Evolutionary conservation across 1,140 invertebrate genomes (phyloP).

Genomic region (Cydia pomonella): DNA sequence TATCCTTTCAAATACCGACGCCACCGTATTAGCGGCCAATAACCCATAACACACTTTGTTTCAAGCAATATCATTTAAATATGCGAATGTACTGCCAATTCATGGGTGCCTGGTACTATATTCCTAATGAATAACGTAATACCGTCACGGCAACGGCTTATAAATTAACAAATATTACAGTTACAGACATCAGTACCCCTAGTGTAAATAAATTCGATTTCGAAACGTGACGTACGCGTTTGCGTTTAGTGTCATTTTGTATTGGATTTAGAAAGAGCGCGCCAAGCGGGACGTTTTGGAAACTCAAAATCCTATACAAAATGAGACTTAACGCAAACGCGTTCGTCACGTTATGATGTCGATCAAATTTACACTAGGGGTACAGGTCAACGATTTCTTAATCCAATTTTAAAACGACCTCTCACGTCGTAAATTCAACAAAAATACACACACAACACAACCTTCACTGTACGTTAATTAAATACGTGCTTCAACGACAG

Average conservation of each 20-base stretch:
- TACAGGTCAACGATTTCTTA: neutral
- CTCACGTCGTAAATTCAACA: neutral
- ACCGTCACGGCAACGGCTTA: neutral
- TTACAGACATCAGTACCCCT: too few relatives aligned
- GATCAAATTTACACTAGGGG: too few relatives aligned
- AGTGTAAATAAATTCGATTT: too few relatives aligned
- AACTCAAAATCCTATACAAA: too few relatives aligned
- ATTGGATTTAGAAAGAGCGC: too few relatives aligned
- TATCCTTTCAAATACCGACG: neutral
- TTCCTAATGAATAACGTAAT: neutral
- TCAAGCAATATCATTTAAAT: constrained; percentile 15
- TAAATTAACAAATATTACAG: too few relatives aligned
- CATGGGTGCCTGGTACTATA: constrained; percentile 20
- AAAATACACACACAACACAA: constrained; percentile 8
- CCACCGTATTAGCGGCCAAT: neutral
- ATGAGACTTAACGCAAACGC: too few relatives aligned
- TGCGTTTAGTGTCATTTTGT: too few relatives aligned
- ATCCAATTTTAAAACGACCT: neutral
- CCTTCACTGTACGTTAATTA: neutral
- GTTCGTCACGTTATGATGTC: too few relatives aligned
- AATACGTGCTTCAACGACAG: constrained; percentile 13
- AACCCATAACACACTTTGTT: neutral
- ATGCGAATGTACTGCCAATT: constrained; percentile 3
- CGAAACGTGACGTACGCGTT: too few relatives aligned
- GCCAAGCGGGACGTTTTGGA: too few relatives aligned